These are phyloP conservation scores for Aphelocoma coerulescens DNA, from an alignment of 2,113 vertebrate species.

Conservation along the genomic window DNA sequence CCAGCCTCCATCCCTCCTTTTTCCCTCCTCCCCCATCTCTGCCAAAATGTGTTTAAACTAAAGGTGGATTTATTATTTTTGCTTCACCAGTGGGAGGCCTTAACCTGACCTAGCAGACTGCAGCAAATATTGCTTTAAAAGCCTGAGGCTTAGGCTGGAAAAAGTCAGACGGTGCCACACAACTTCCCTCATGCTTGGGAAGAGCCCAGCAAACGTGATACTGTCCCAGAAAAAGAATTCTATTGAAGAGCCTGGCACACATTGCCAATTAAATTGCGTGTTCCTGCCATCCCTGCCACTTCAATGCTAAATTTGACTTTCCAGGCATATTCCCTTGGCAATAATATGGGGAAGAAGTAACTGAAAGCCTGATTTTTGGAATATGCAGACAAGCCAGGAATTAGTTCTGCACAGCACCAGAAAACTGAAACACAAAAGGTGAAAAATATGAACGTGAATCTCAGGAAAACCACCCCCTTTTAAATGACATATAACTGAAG, in stretches of 20 bases:
- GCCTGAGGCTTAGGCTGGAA: not conserved
- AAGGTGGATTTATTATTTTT: rapidly evolving
- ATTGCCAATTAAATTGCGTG: not conserved
- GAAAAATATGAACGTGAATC: not conserved
- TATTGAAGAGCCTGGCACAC: not conserved
- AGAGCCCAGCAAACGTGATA: not conserved
- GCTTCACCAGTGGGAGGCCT: not conserved
- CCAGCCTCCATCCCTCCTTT: not conserved
- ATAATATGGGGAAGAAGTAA: not conserved
- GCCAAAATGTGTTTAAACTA: not conserved
- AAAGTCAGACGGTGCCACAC: not conserved
- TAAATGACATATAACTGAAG: not conserved
- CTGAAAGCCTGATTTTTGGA: not conserved
- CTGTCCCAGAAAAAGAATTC: not conserved
- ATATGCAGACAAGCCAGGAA: not conserved
- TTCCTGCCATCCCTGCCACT: not conserved
- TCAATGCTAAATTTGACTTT: not conserved
- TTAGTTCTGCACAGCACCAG: not conserved
- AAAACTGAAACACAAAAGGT: not conserved
- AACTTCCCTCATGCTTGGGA: not conserved
- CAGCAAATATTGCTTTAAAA: not conserved
- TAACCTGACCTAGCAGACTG: not conserved
- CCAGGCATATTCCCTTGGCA: not conserved
- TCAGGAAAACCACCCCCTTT: not conserved
- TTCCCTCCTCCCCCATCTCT: not conserved